Evolutionary conservation across 2,113 vertebrate genomes (phyloP).

Genomic region (Paraplagusia blochii): DNA sequence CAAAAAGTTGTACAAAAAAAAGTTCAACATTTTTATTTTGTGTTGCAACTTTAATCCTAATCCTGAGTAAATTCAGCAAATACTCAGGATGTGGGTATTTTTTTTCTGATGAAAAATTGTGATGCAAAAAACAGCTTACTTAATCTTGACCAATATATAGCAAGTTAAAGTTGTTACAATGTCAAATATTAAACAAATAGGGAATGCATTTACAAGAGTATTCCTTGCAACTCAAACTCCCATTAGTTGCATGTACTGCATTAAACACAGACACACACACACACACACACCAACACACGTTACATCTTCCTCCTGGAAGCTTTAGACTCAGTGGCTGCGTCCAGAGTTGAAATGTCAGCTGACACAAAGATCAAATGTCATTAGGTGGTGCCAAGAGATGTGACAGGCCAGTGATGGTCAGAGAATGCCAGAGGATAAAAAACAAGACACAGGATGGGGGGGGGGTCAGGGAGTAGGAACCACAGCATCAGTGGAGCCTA

Average conservation of each 20-base stretch:
- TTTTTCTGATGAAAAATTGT: too few species aligned
- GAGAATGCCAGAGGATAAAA: conserved; percentile 64
- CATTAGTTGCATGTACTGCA: conserved; percentile 9
- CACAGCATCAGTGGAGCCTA: conserved; percentile 69
- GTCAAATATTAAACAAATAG: too few species aligned
- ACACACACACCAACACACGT: neutral
- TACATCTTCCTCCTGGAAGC: conserved; percentile 4
- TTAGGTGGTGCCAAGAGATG: conserved; percentile 26
- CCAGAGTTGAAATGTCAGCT: conserved; percentile 34
- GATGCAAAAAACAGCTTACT: too few species aligned
- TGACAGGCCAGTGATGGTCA: conserved; percentile 47
- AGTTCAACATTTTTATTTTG: too few species aligned
- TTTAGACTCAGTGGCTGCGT: conserved; percentile 20
- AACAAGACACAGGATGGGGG: conserved; percentile 69
- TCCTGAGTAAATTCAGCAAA: too few species aligned
- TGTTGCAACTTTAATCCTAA: too few species aligned
- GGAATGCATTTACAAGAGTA: too few species aligned
- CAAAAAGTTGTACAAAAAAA: too few species aligned
- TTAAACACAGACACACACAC: conserved; percentile 20
- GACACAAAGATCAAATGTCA: conserved; percentile 45
- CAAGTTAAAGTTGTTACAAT: too few species aligned
- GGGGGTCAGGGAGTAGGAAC: conserved; percentile 61
- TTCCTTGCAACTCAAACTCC: too few species aligned
- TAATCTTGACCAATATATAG: too few species aligned
- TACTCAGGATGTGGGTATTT: too few species aligned